Conservation (phyloP, 2,113 vertebrate species). For the Seriola quinqueradiata region DNA sequence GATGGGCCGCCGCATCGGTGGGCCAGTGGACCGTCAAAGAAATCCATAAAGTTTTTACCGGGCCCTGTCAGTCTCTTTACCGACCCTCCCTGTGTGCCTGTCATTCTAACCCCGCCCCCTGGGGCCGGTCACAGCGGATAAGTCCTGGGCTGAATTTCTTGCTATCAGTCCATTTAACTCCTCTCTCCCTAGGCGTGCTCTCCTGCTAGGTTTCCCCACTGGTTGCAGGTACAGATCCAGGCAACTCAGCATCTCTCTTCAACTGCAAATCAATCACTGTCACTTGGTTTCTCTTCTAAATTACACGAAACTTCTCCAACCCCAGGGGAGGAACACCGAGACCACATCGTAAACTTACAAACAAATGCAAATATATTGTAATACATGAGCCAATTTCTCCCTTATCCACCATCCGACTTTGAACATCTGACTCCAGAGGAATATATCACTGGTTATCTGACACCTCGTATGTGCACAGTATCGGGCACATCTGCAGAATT, state of each 20-base stretch:
- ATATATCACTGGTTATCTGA: background rate
- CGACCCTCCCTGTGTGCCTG: background rate
- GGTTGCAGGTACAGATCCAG: constrained; percentile 22
- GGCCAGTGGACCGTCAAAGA: background rate
- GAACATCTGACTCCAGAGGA: constrained; percentile 8
- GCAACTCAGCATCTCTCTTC: constrained; percentile 26
- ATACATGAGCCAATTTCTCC: background rate
- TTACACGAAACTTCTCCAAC: background rate
- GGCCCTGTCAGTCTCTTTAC: background rate
- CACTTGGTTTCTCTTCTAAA: constrained; percentile 11
- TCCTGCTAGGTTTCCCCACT: constrained; percentile 6
- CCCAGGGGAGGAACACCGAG: background rate
- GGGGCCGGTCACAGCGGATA: background rate
- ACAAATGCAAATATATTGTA: background rate
- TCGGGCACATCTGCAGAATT: constrained; percentile 22
- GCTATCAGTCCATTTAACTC: constrained; percentile 5
- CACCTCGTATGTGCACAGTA: background rate
- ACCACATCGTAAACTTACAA: background rate
- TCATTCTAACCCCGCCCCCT: background rate
- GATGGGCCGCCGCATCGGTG: background rate
- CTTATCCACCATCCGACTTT: background rate
- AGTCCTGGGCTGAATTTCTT: background rate
- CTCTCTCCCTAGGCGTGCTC: background rate
- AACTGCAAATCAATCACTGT: constrained; percentile 40
- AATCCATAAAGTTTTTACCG: background rate